Conservation (phyloP, 2,797 vertebrate species). For the Microcaecilia unicolor region DNA sequence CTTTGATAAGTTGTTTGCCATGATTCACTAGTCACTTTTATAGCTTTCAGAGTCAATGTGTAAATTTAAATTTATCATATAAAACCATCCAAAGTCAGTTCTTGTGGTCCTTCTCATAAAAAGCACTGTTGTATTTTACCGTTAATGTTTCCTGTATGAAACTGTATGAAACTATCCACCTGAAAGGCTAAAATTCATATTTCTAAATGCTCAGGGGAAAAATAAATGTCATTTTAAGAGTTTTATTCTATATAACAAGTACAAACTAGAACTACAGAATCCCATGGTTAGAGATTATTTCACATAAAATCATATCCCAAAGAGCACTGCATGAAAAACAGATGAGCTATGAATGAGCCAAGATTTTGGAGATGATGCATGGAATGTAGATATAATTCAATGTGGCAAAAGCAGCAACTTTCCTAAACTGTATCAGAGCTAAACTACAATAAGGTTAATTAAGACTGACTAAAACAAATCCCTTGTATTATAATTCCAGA, state of each 20-base stretch:
- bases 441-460: no score
- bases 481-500: no score
- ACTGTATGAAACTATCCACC: constrained; percentile 29
- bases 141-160: constrained; percentile 35
- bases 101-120: constrained; percentile 15
- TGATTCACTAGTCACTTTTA: constrained; percentile 10
- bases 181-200: constrained; percentile 23
- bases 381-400: neutral
- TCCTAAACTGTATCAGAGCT: no score
- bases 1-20: neutral
- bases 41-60: constrained; percentile 6
- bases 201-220: constrained; percentile 16
- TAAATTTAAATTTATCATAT: constrained; percentile 13
- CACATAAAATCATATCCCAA: constrained; percentile 21
- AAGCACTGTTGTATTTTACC: constrained; percentile 24
- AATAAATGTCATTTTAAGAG: constrained; percentile 37
- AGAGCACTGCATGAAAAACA: constrained; percentile 21
- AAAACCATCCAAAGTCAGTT: constrained; percentile 1
- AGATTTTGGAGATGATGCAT: constrained; percentile 1
- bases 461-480: no score
- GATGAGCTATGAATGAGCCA: constrained; percentile 24
- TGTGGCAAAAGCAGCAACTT: no score
- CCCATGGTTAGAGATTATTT: constrained; percentile 17
- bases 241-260: constrained; percentile 26
- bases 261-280: constrained; percentile 36